Evolutionary conservation across 2,113 vertebrate species (phyloP).

Genomic region (Cyrtonyx montezumae): DNA sequence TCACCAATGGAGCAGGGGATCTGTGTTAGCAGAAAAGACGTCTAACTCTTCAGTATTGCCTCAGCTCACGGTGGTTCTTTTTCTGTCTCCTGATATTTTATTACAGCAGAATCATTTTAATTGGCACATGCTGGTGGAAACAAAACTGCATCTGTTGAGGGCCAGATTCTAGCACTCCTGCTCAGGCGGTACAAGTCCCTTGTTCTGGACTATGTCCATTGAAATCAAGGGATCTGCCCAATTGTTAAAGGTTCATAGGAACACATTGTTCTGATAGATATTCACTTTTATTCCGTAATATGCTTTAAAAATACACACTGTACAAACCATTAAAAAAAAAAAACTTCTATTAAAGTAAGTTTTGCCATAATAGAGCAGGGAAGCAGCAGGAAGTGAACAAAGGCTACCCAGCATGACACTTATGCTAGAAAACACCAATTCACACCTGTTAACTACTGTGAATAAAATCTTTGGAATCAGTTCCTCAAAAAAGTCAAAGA

Average conservation of each 20-base stretch:
- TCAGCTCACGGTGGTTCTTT: constrained; percentile 14
- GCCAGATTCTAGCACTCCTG: constrained; percentile 66
- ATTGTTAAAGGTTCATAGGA: constrained; percentile 68
- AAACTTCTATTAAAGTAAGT: constrained; percentile 67
- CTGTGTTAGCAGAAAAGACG: constrained; percentile 28
- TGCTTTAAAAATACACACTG: constrained; percentile 70
- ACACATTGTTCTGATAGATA: constrained; percentile 61
- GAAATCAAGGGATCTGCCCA: constrained; percentile 63
- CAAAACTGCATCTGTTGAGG: constrained; percentile 63
- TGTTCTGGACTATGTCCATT: constrained; percentile 59
- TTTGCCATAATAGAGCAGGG: constrained; percentile 68
- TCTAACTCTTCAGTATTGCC: constrained; percentile 39
- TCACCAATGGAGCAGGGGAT: constrained; percentile 33
- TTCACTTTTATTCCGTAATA: constrained; percentile 69
- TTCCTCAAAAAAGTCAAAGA: constrained; percentile 69
- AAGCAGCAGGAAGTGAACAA: constrained; percentile 70
- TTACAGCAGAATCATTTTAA: constrained; percentile 69
- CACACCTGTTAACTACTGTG: constrained; percentile 72
- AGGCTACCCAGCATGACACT: constrained; percentile 68
- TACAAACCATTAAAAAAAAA: constrained; percentile 56
- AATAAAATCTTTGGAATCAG: constrained; percentile 74
- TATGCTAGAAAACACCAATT: constrained; percentile 71
- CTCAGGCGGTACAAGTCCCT: constrained; percentile 44
- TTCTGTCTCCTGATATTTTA: constrained; percentile 60
- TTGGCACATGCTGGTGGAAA: constrained; percentile 70